Evolutionary conservation across 2,797 vertebrate genomes (phyloP), one percentile per base, ranked within the genome.

Genomic region (Rhinichthys osculus): DNA sequence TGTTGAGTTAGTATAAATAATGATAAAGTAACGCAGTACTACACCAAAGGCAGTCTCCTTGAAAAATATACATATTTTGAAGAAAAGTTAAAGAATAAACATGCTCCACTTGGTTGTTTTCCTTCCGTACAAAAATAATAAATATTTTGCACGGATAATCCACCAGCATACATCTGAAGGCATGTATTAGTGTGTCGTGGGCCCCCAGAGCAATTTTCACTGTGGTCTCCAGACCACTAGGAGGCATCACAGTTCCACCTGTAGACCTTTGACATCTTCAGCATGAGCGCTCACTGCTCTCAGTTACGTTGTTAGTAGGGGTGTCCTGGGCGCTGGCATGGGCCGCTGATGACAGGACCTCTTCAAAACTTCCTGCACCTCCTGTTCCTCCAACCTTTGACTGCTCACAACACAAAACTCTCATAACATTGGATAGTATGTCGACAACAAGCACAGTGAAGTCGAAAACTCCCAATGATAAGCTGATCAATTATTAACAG

Each of bases 261-360:
- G 77, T 35, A 7, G 40, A 40, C n/a, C 42, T 10, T 6, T 10
- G 5, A 67, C 21, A 33, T 50, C 44, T 84, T 92, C 96, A 97
- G 90, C 96, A 96, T 73, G 94, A 95, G 87, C 92, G 93, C 85
- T 97, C 95, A 0, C 94, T 91, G 3, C 89, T 90, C 81, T 97
- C 95, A 0, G 91, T 93, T 82, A 94, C 72, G 73, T 89, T 92
- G 89, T 94, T 95, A 35, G 94, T 92, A 19, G 95, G 93, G 1
- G 94, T 94, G 87, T 97, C 96, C 93, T 97, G 97, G 87, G 96
- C 94, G 0, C 97, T 99, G 92, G 98, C 98, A 0, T 98, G 96
- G 0, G 97, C 98, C 0, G 97, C 92, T 2, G 98, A 99, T 66
- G 95, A 98, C 88, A 99, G 96, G 67, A 99, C 98, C 17, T 99